A percentile compares a stretch with the other conserved stretches of the same genome.
These are phyloP conservation scores for Romanogobio albipinnatus DNA, from an alignment of 2,113 vertebrate genomes.

Conservation along the genomic window DNA sequence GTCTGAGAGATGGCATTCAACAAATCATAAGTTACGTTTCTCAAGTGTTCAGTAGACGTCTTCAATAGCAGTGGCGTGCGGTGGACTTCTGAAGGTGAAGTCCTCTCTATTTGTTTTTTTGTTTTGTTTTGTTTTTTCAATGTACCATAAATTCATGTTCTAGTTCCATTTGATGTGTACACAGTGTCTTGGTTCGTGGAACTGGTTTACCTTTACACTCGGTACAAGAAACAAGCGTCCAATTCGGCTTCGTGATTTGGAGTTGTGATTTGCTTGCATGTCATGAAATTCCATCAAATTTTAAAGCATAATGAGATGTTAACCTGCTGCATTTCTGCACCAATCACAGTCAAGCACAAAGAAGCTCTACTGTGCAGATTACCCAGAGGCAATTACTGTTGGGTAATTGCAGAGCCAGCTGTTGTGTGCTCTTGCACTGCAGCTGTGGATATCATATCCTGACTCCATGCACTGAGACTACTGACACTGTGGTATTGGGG, in stretches of 20 bases:
- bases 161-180: background rate
- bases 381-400: constrained; percentile 49
- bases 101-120: background rate
- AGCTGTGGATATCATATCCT: constrained; percentile 30
- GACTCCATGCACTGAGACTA: background rate
- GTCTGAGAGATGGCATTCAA: constrained; percentile 5
- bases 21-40: constrained; percentile 10
- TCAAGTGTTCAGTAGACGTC: background rate
- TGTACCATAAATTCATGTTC: background rate
- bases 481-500: background rate
- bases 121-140: background rate
- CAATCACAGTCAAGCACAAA: constrained; percentile 31
- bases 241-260: too few relatives aligned
- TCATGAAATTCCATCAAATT: constrained; percentile 6
- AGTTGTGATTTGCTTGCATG: background rate
- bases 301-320: constrained; percentile 19
- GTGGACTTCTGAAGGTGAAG: background rate
- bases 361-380: constrained; percentile 39
- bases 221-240: background rate
- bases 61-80: background rate
- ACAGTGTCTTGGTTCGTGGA: background rate
- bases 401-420: constrained; percentile 49
- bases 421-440: constrained; percentile 38
- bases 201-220: background rate
- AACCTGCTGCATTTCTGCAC: constrained; percentile 39